A percentile compares a stretch with the other conserved stretches of the same genome.
Evolutionary conservation across 2,888 invertebrate genomes (phyloP).

Genomic region (Lasius fuliginosus): DNA sequence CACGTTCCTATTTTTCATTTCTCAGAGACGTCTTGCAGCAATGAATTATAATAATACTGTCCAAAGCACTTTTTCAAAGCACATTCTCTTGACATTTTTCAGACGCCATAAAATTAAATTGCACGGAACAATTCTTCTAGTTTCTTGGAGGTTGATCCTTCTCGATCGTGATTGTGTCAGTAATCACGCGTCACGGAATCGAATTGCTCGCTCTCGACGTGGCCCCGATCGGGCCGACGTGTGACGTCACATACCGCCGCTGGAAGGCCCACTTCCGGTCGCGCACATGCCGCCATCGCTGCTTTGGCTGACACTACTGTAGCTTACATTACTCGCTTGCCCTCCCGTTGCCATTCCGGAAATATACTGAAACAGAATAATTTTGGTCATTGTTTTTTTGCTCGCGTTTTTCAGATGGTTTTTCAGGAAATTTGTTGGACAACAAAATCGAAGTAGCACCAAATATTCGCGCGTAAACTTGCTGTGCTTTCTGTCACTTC

Average conservation of each 20-base stretch:
- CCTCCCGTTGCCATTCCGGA: slow-evolving; percentile 81
- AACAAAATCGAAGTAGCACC: neutral
- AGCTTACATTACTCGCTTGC: slow-evolving; percentile 83
- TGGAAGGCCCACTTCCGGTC: slow-evolving; percentile 71
- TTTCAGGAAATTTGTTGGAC: neutral
- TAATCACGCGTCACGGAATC: slow-evolving; percentile 84
- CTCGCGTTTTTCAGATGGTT: neutral
- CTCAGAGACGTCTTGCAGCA: neutral
- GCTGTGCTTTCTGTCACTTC: neutral
- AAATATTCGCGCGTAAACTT: neutral
- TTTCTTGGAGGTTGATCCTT: neutral
- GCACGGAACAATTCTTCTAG: neutral
- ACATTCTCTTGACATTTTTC: slow-evolving; percentile 1
- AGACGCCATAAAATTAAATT: neutral
- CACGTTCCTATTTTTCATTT: neutral
- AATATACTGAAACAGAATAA: slow-evolving; percentile 81
- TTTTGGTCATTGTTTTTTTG: neutral
- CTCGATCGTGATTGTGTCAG: neutral
- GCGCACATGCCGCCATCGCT: slow-evolving; percentile 81
- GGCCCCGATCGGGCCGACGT: slow-evolving; percentile 83
- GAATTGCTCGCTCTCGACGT: slow-evolving; percentile 82
- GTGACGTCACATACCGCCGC: slow-evolving; percentile 83
- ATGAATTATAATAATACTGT: neutral
- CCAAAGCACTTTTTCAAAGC: neutral
- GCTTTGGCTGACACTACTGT: slow-evolving; percentile 84